These are phyloP conservation scores for Polylopha cassiicola DNA, from an alignment of 2,888 invertebrate species.

Conservation along the genomic window DNA sequence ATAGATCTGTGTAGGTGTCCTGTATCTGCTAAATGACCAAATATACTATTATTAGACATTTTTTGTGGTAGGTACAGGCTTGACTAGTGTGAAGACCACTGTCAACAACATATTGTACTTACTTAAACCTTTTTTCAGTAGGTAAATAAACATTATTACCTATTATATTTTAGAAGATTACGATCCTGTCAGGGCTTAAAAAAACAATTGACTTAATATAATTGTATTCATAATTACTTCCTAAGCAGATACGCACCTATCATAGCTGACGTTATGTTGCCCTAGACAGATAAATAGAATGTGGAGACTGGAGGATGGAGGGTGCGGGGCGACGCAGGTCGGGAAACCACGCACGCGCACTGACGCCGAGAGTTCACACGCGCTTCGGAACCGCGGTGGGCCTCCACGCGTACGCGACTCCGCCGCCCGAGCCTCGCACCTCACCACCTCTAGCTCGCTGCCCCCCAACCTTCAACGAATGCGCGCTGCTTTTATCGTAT, in stretches of 20 bases:
- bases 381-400: conserved; percentile 73
- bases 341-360: conserved; percentile 66
- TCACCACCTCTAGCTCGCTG: conserved; percentile 16
- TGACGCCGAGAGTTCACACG: conserved; percentile 69
- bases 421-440: conserved; percentile 34
- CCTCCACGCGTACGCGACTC: conserved; percentile 71
- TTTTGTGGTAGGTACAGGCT: too few species aligned
- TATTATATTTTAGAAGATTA: too few species aligned
- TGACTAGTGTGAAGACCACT: too few species aligned
- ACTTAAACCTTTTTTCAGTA: too few species aligned
- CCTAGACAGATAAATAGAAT: conserved; percentile 52
- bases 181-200: too few species aligned
- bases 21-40: too few species aligned
- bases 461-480: conserved; percentile 57
- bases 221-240: too few species aligned
- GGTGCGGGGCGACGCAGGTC: conserved; percentile 45
- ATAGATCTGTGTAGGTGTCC: too few species aligned
- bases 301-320: conserved; percentile 45
- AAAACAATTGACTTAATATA: too few species aligned
- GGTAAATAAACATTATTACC: too few species aligned
- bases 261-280: conserved; percentile 52
- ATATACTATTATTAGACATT: too few species aligned
- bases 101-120: too few species aligned
- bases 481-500: conserved; percentile 47
- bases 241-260: conserved; percentile 34